A percentile compares a stretch with the other conserved stretches of the same genome.
phyloP scores from a whole-genome alignment of 2,113 vertebrate species.

The Notothenia coriiceps region DNA sequence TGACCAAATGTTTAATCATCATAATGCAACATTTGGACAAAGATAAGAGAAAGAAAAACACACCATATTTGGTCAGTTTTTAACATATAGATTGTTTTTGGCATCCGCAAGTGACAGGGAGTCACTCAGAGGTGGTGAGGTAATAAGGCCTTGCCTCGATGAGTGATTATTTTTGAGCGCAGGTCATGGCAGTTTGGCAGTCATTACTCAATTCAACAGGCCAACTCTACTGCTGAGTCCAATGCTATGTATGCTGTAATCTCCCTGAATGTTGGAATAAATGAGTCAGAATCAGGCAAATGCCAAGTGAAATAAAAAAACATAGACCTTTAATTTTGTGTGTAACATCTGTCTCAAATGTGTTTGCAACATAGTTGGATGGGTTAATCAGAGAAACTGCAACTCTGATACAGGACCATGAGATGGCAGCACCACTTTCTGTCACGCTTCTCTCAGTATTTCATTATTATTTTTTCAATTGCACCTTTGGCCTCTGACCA shows the following conservation, averaged over 20 bases:
- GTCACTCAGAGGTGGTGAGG: slow-evolving; percentile 49
- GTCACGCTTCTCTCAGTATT: not conserved
- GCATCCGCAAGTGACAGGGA: slow-evolving; percentile 18
- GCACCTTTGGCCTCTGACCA: slow-evolving; percentile 8
- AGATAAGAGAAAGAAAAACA: not conserved
- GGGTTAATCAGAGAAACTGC: slow-evolving; percentile 33
- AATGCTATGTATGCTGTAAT: slow-evolving; percentile 21
- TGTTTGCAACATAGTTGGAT: not conserved
- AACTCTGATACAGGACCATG: slow-evolving; percentile 33
- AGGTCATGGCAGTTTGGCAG: slow-evolving; percentile 45
- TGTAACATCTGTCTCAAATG: slow-evolving; percentile 3
- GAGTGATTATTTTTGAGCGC: slow-evolving; percentile 51
- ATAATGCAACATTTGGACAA: slow-evolving; percentile 16
- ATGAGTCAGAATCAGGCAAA: slow-evolving; percentile 7
- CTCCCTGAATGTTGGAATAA: slow-evolving; percentile 31
- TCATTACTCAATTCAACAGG: slow-evolving; percentile 40
- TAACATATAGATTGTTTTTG: not conserved
- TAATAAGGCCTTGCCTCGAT: slow-evolving; percentile 48
- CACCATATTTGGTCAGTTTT: not conserved
- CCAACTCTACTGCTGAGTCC: slow-evolving; percentile 32
- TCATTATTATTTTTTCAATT: not conserved
- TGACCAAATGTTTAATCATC: not conserved
- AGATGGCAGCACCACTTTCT: slow-evolving; percentile 48
- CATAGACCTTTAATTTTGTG: slow-evolving; percentile 3
- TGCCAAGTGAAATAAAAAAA: slow-evolving; percentile 46